Conservation (phyloP, 2,888 invertebrate genomes). For the Aporophyla lueneburgensis region DNA sequence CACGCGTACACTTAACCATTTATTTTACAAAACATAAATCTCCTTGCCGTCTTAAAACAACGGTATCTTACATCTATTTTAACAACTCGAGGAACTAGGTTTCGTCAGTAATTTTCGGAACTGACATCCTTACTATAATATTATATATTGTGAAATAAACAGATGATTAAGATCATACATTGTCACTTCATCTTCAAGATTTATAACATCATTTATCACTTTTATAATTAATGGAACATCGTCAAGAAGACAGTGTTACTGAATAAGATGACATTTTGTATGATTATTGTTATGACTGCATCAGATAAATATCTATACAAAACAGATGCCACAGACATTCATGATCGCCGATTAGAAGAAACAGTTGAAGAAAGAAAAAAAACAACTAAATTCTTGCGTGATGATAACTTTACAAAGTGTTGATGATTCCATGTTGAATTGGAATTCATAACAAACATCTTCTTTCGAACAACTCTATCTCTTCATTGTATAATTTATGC, state of each 20-base stretch:
- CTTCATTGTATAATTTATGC: not conserved
- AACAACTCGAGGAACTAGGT: conserved; percentile 27
- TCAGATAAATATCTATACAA: not conserved
- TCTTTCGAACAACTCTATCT: not conserved
- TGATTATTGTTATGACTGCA: not conserved
- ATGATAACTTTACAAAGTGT: not conserved
- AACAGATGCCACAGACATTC: not conserved
- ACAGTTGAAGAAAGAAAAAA: not conserved
- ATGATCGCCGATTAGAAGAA: conserved; percentile 1
- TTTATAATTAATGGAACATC: conserved; percentile 19
- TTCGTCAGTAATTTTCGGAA: conserved; percentile 11
- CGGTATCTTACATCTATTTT: conserved; percentile 39
- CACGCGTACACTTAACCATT: conserved; percentile 9
- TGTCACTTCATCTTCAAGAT: conserved; percentile 26
- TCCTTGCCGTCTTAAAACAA: conserved; percentile 2
- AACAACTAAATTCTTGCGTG: not conserved
- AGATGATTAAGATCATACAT: conserved; percentile 32
- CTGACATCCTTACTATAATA: conserved; percentile 13
- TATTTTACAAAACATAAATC: conserved; percentile 31
- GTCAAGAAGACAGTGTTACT: not conserved
- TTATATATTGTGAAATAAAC: conserved; percentile 16
- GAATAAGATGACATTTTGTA: not conserved
- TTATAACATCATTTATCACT: conserved; percentile 29
- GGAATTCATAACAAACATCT: conserved; percentile 35
- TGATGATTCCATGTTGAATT: not conserved